Base-by-base conservation (phyloP, 2,113 vertebrate species). In the Jacana jacana region DNA sequence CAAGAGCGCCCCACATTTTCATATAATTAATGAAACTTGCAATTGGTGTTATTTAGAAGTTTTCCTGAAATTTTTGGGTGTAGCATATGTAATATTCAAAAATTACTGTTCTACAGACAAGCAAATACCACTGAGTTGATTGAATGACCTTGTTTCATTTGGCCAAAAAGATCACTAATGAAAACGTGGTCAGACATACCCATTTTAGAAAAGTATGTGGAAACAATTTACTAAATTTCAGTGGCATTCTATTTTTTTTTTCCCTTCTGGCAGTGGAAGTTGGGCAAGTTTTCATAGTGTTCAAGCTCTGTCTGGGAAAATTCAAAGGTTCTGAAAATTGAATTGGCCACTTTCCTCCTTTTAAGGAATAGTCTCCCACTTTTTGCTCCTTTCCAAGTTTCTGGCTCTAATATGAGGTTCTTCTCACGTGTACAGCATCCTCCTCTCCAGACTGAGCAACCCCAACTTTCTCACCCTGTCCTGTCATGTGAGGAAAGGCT, bases 141-240 rank as follows among this genome's bases (percentile, higher is more conserved):
- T 89, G 46, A 95, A 88, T 40, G 66, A 22, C 52, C 40, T 77
- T 19, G 25, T 92, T 94, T 95, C 35, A 35, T 91, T 95, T 90
- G 80, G 63, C 51, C 44, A 42, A 27, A 81, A 89, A 71, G 37
- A 69, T 89, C 63, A 42, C 49, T 91, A 80, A 66, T 27, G 49
- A 94, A 89, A 70, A 70, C 49, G 78, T 80, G 54, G 78, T 94
- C 63, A 86, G 60, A 84, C 84, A 72, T 72, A 79, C 0, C 52
- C 58, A 49, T 89, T 92, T 91, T 70, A 71, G 60, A 92, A 68
- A 81, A 87, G 39, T 91, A 23, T 51, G 71, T 96, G 93, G 93
- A 91, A 95, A 82, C 75, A 85, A 80, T 96, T 93, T 51, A 76
- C 81, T 82, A 33, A 72, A 82, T 95, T 89, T 95, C 84, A 86